These are phyloP conservation scores for Drosophila stalkeri DNA, from an alignment of 2,888 invertebrate genomes.

Conservation along the genomic window DNA sequence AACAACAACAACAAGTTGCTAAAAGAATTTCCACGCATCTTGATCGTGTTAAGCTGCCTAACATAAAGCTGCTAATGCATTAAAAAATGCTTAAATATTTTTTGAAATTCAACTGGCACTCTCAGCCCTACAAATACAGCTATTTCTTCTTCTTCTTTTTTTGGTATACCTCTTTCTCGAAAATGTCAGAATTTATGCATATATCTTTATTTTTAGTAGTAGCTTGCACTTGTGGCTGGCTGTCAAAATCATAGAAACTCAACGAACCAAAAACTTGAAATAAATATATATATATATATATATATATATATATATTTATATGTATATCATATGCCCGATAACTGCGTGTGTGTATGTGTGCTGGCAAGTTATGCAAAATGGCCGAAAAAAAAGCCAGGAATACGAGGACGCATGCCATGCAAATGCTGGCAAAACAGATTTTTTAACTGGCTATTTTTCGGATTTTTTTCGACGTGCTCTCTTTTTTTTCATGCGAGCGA, in stretches of 20 bases:
- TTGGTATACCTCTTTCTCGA: constrained; percentile 24
- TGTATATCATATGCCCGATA: constrained; percentile 43
- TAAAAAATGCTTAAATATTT: constrained; percentile 40
- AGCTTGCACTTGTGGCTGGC: constrained; percentile 61
- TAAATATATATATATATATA: constrained; percentile 27
- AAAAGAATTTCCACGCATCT: constrained; percentile 63
- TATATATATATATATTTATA: constrained; percentile 33
- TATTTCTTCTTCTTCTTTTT: constrained; percentile 20
- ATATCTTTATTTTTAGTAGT: constrained; percentile 35
- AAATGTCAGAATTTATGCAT: constrained; percentile 67
- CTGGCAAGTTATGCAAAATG: constrained; percentile 73
- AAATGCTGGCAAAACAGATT: constrained; percentile 80
- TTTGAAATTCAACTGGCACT: constrained; percentile 10
- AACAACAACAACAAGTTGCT: constrained; percentile 24
- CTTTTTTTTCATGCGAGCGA: constrained; percentile 41
- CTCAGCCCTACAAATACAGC: not conserved
- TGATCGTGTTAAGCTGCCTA: constrained; percentile 59
- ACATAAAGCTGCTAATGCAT: constrained; percentile 44
- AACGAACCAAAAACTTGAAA: constrained; percentile 77
- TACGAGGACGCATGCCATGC: constrained; percentile 68
- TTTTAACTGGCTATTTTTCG: constrained; percentile 61
- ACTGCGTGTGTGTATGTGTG: constrained; percentile 38
- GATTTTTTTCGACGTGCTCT: constrained; percentile 25
- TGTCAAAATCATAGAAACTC: constrained; percentile 75
- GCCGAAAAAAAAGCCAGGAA: constrained; percentile 43